These are phyloP conservation scores for Anguilla pacifica DNA, from an alignment of 2,797 vertebrate genomes.

Conservation along the genomic window DNA sequence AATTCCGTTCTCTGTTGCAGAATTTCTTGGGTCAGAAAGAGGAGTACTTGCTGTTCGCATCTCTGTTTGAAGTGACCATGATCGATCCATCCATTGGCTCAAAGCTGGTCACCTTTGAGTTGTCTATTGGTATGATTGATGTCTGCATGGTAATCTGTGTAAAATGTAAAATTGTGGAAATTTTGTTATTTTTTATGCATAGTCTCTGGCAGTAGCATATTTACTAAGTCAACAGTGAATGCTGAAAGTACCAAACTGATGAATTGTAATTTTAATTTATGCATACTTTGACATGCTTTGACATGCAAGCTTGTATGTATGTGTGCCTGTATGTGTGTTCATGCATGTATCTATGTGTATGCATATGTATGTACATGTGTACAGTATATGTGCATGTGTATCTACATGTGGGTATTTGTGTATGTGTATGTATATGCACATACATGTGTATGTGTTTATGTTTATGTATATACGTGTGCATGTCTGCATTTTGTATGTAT, in stretches of 20 bases:
- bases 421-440: not conserved
- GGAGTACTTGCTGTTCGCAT: constrained; percentile 88
- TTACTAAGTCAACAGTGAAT: not conserved
- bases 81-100: constrained; percentile 79
- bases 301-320: not conserved
- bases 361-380: not conserved
- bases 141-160: not conserved
- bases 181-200: not conserved
- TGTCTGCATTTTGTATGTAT: not conserved
- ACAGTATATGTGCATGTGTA: not conserved
- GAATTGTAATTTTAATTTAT: not conserved
- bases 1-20: constrained; percentile 61
- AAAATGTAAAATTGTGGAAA: not conserved
- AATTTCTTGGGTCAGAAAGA: constrained; percentile 79
- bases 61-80: constrained; percentile 92
- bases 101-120: constrained; percentile 82
- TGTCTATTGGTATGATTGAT: constrained; percentile 82
- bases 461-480: not conserved
- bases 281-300: not conserved
- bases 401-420: not conserved
- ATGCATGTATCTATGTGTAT: not conserved
- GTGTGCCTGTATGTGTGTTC: not conserved
- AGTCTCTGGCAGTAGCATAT: not conserved
- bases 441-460: constrained; percentile 3
- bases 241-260: not conserved